These are phyloP conservation scores for Macrosteles quadrilineatus DNA, from an alignment of 1,140 invertebrate species.

Conservation along the genomic window DNA sequence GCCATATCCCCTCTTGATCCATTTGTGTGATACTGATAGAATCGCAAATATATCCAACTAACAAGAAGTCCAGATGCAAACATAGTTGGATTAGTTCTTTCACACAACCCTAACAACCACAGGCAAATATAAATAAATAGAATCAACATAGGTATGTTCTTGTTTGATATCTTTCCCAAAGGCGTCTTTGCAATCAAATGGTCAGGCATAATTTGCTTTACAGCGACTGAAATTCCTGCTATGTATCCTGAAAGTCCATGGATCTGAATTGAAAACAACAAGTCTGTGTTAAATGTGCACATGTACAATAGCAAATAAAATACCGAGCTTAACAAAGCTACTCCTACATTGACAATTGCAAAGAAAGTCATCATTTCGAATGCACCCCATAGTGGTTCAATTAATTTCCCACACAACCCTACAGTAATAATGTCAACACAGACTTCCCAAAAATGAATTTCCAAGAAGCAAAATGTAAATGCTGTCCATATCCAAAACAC, in stretches of 20 bases:
- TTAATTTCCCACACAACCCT: slow-evolving; percentile 90
- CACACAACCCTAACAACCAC: slow-evolving; percentile 78
- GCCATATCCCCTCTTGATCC: slow-evolving; percentile 91
- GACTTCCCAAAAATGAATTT: slow-evolving; percentile 94
- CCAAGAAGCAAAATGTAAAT: slow-evolving; percentile 92
- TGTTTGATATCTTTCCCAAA: slow-evolving; percentile 80
- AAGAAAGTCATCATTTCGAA: slow-evolving; percentile 96
- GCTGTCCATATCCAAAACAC: slow-evolving; percentile 94
- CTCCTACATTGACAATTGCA: slow-evolving; percentile 84
- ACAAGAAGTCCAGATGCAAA: slow-evolving; percentile 90
- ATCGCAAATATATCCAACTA: slow-evolving; percentile 93
- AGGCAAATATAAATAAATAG: slow-evolving; percentile 75
- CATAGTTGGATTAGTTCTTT: slow-evolving; percentile 95
- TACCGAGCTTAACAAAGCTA: slow-evolving; percentile 77
- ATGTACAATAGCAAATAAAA: slow-evolving; percentile 89
- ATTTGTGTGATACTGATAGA: slow-evolving; percentile 94
- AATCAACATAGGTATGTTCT: slow-evolving; percentile 84
- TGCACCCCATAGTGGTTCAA: slow-evolving; percentile 95
- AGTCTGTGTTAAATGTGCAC: slow-evolving; percentile 79
- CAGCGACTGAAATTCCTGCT: slow-evolving; percentile 80
- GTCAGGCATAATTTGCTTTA: slow-evolving; percentile 96
- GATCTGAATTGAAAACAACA: slow-evolving; percentile 89
- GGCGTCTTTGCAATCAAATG: slow-evolving; percentile 88
- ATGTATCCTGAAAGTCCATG: slow-evolving; percentile 91
- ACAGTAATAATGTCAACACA: slow-evolving; percentile 87